A percentile compares a stretch with the other conserved stretches of the same genome.
These are phyloP conservation scores for Hermodice carunculata DNA, from an alignment of 2,888 invertebrate genomes.

Conservation along the genomic window DNA sequence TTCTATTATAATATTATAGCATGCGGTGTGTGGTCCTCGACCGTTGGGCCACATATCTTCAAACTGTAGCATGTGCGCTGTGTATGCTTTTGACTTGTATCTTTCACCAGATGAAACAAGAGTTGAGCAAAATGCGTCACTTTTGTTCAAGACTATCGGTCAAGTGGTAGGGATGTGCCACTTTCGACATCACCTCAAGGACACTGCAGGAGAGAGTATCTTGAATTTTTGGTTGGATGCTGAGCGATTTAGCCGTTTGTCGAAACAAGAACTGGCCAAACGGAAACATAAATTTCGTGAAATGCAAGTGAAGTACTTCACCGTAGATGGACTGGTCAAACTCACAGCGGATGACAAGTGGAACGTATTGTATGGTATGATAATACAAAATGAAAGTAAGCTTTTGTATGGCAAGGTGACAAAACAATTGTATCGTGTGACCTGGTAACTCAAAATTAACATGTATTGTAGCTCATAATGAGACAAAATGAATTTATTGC, in stretches of 20 bases:
- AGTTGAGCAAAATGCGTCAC: too few relatives aligned
- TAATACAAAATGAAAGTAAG: not conserved
- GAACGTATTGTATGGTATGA: slow-evolving; percentile 3
- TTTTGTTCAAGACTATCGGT: too few relatives aligned
- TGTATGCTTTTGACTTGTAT: too few relatives aligned
- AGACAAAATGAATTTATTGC: not conserved
- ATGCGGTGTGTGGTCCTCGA: too few relatives aligned
- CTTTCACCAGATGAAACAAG: too few relatives aligned
- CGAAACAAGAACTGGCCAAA: not conserved
- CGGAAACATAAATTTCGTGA: not conserved
- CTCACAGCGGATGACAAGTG: not conserved
- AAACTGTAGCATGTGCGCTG: too few relatives aligned
- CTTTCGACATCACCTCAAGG: slow-evolving; percentile 6
- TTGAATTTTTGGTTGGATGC: slow-evolving; percentile 20
- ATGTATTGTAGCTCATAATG: not conserved
- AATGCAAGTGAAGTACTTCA: slow-evolving; percentile 19
- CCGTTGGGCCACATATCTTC: too few relatives aligned
- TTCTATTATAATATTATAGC: too few relatives aligned
- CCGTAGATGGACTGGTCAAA: not conserved
- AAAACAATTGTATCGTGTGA: too few relatives aligned
- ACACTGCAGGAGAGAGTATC: slow-evolving; percentile 4
- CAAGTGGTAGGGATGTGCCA: slow-evolving; percentile 18
- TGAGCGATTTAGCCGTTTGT: slow-evolving; percentile 4
- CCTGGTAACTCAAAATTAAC: not conserved
- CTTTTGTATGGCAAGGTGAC: too few relatives aligned